These are phyloP conservation scores for Pteronura brasiliensis DNA, from an alignment of 2,113 vertebrate genomes.

Conservation along the genomic window DNA sequence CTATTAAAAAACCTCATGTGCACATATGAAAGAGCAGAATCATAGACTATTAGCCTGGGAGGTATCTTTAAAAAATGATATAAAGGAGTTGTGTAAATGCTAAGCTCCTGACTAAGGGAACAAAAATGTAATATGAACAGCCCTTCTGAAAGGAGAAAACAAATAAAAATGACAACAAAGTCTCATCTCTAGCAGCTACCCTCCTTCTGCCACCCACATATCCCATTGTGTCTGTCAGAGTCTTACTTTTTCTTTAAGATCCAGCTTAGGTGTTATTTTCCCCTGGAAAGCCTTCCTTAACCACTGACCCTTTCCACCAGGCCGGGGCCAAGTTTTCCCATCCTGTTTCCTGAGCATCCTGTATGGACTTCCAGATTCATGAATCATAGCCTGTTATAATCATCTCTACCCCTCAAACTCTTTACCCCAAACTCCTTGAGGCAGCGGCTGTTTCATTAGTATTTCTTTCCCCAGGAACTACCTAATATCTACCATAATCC, in stretches of 20 bases:
- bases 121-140: background rate
- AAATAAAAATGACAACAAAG: background rate
- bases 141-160: background rate
- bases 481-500: background rate
- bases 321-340: background rate
- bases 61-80: background rate
- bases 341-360: background rate
- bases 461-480: background rate
- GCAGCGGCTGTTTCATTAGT: background rate
- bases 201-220: accelerated
- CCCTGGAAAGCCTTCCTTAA: background rate
- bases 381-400: accelerated
- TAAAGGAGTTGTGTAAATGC: background rate
- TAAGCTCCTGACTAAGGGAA: background rate
- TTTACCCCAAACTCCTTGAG: background rate
- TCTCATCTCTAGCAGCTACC: background rate
- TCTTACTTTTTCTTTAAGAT: background rate
- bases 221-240: background rate
- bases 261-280: background rate
- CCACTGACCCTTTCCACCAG: background rate
- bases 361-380: background rate
- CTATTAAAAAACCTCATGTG: background rate
- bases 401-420: background rate
- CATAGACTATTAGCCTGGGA: background rate
- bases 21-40: background rate